Base-by-base conservation (phyloP, 2,888 invertebrate genomes). In the Pteria penguin region DNA sequence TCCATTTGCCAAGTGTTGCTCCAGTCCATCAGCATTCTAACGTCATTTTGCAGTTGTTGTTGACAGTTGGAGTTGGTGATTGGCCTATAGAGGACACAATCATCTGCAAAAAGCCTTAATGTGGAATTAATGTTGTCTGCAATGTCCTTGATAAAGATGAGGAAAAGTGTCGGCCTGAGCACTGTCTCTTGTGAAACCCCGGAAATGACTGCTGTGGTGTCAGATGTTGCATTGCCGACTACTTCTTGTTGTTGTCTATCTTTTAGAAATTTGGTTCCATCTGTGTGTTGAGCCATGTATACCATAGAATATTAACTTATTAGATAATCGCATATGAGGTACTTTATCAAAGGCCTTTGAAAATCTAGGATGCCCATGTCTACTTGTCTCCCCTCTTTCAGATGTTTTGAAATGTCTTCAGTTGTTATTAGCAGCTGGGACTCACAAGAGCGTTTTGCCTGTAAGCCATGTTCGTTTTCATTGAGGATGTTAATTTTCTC, bases 341-440 rank as follows among this genome's bases (percentile, higher is more conserved):
- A 57, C 68, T 66, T 14, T n/a, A 52, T 66, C 52, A 26, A 66
- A 52, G 24, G 67, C 68, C 29, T 68, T 68, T 14, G 36, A 54
- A 24, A 78, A 36, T 78, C 78, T 26, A 76, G 57, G n/a, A 72
- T 72, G 0, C 57, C 61, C 69, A 72, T 69, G 22, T 72, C 75
- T 2, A 69, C 65, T 61, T 75, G 72, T 14, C 55, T 58, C 4
- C 71, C 75, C n/a, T 75, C 54, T 36, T 75, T 69, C 33, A 75
- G 60, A 27, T 32, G 18, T 60, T 68, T 69, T 4, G 68, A 29
- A 14, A 72, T 75, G 69, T 69, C 72, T 26, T 78, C 69, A 26
- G 75, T 75, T 68, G 78, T 66, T 61, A 82, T 52, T 32, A 81
- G 29, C 69, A 82, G 27, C 72, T 82, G 62, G 74, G 82, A 60